Base-by-base conservation (phyloP, 1,140 invertebrate species). In the Aleiodes sp. region DNA sequence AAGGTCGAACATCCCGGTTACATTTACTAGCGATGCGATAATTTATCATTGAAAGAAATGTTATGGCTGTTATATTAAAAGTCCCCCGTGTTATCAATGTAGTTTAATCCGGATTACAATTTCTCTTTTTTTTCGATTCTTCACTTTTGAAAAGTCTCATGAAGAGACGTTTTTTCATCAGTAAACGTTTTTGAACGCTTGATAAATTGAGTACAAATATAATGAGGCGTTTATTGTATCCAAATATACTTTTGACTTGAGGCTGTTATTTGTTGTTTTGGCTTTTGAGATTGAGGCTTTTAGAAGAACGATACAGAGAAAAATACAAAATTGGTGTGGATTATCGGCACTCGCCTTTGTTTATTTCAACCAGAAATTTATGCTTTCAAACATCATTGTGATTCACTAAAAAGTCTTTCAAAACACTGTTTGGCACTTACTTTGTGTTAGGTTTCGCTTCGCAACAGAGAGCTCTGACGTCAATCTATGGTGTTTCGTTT, bases 1-100 rank as follows among this genome's bases (percentile, higher is more conserved):
- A 83, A 85, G 81, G 82, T 84, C 84, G 82, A 78, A 83, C 78
- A 83, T 84, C 78, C 75, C 76, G 78, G 78, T 80, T 82, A 81
- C 79, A 80, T 77, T 81, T 78, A 80, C 73, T 80, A 65, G 43
- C 59, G 43, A 61, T 59, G 16, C 77, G 79, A 84, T 81, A 82
- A 81, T 76, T 76, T 82, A 84, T 83, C 76, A 74, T 76, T 77
- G 76, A 75, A 80, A 82, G 76, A 76, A 78, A 81, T 81, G 78
- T 85, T 80, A 75, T 76, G 75, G 76, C 76, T 83, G 75, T 79
- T 82, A 59, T 59, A 59, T 83, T 78, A 77, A 81, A 82, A 78
- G 62, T n/a, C n/a, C 77, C 74, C 72, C 71, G 68, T 66, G 65
- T 76, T 80, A 83, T 80, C 76, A 41, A 24, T 12, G 62, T 59